phyloP scores from a whole-genome alignment of 1,140 invertebrate genomes.

The Drosophila nigromelanica region DNA sequence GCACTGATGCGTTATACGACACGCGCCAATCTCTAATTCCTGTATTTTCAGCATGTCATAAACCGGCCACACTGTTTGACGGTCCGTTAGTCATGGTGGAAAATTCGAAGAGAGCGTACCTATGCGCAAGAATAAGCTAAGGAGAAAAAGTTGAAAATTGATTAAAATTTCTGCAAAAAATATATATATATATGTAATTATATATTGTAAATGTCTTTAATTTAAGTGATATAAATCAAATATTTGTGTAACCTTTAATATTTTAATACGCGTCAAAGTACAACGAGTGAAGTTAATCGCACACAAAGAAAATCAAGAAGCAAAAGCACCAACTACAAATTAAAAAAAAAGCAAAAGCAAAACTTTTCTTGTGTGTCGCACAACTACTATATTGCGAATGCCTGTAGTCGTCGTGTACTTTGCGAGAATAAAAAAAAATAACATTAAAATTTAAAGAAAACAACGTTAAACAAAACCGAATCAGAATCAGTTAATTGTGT shows the following conservation, averaged over 20 bases:
- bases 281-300: constrained; percentile 77
- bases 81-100: constrained; percentile 68
- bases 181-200: constrained; percentile 76
- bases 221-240: constrained; percentile 80
- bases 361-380: constrained; percentile 50
- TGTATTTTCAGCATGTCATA: constrained; percentile 7
- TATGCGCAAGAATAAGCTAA: constrained; percentile 70
- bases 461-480: constrained; percentile 68
- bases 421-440: constrained; percentile 49
- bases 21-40: constrained; percentile 5
- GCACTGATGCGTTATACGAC: neutral
- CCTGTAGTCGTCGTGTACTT: constrained; percentile 56
- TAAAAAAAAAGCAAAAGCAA: constrained; percentile 47
- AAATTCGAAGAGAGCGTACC: constrained; percentile 72
- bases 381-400: constrained; percentile 25
- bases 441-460: constrained; percentile 38
- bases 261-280: constrained; percentile 81
- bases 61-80: constrained; percentile 14
- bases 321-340: constrained; percentile 40
- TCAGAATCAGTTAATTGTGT: constrained; percentile 75
- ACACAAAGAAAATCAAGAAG: constrained; percentile 53
- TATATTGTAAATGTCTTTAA: constrained; percentile 80
- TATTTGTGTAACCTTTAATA: constrained; percentile 78
- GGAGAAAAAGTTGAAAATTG: constrained; percentile 74
- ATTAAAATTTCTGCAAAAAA: constrained; percentile 81